These are phyloP conservation scores for Auanema freiburgensis DNA, from an alignment of 2,888 invertebrate genomes.

Conservation along the genomic window DNA sequence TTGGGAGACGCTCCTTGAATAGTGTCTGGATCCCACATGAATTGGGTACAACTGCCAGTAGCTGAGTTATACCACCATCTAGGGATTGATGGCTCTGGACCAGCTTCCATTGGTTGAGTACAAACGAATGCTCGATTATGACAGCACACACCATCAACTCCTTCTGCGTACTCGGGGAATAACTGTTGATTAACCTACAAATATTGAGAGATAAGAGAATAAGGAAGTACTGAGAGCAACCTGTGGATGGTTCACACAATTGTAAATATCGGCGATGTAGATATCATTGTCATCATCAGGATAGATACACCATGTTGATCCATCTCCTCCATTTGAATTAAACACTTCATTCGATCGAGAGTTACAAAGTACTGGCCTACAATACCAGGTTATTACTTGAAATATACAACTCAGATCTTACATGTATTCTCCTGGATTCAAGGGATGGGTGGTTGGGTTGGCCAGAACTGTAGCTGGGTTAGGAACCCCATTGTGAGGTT, in stretches of 20 bases:
- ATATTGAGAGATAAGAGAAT: background rate
- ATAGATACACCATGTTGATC: slow-evolving; percentile 60
- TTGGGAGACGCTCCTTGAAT: slow-evolving; percentile 56
- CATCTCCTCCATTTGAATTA: slow-evolving; percentile 55
- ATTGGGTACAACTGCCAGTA: slow-evolving; percentile 58
- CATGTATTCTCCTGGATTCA: slow-evolving; percentile 56
- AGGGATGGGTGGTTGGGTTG: slow-evolving; percentile 54
- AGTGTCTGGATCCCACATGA: slow-evolving; percentile 59
- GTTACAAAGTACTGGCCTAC: slow-evolving; percentile 55
- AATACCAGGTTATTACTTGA: background rate
- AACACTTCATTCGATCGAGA: slow-evolving; percentile 48
- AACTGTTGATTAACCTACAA: slow-evolving; percentile 48
- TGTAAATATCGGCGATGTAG: slow-evolving; percentile 58
- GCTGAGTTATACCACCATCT: slow-evolving; percentile 61
- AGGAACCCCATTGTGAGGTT: slow-evolving; percentile 50
- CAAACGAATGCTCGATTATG: slow-evolving; percentile 58
- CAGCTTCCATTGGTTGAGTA: slow-evolving; percentile 56
- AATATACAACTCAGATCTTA: slow-evolving; percentile 2
- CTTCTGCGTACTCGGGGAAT: slow-evolving; percentile 56
- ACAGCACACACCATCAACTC: slow-evolving; percentile 59
- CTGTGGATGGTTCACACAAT: slow-evolving; percentile 59
- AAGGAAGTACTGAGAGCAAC: slow-evolving; percentile 10
- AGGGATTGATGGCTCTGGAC: slow-evolving; percentile 57
- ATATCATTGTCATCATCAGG: slow-evolving; percentile 57
- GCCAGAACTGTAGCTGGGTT: slow-evolving; percentile 60